Conservation (phyloP, 1,140 invertebrate species). For the Drosophila biarmipes region DNA sequence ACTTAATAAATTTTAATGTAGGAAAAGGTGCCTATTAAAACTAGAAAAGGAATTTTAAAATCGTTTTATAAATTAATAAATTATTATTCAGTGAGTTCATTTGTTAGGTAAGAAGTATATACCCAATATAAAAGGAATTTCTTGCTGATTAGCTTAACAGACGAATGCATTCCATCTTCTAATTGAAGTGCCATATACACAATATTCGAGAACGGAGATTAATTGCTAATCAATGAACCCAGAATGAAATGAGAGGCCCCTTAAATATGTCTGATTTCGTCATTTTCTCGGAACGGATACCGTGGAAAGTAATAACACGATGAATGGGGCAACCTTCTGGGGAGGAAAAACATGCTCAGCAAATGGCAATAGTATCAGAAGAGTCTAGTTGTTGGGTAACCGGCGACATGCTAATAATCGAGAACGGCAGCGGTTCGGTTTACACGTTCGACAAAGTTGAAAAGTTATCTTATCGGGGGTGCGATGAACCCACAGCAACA, state of each 20-base stretch:
- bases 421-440: not conserved
- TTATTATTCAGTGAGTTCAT: not conserved
- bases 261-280: constrained; percentile 13
- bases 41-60: too few species aligned
- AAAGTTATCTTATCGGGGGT: constrained; percentile 34
- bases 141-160: not conserved
- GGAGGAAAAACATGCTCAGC: not conserved
- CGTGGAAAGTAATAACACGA: constrained; percentile 5
- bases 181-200: constrained; percentile 1
- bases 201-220: not conserved
- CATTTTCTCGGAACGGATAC: not conserved
- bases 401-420: constrained; percentile 35
- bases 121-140: not conserved
- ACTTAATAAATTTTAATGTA: too few species aligned
- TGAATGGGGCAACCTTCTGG: constrained; percentile 8
- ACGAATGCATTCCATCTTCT: not conserved
- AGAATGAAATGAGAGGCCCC: too few species aligned
- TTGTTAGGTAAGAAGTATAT: not conserved
- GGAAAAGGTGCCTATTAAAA: too few species aligned
- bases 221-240: constrained; percentile 12
- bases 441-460: not conserved
- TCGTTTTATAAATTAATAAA: too few species aligned
- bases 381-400: constrained; percentile 7
- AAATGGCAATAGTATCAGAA: constrained; percentile 10
- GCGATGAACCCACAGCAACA: constrained; percentile 27